Evolutionary conservation across 2,113 vertebrate genomes (phyloP).

Genomic region (Psittacula cyanocephala): DNA sequence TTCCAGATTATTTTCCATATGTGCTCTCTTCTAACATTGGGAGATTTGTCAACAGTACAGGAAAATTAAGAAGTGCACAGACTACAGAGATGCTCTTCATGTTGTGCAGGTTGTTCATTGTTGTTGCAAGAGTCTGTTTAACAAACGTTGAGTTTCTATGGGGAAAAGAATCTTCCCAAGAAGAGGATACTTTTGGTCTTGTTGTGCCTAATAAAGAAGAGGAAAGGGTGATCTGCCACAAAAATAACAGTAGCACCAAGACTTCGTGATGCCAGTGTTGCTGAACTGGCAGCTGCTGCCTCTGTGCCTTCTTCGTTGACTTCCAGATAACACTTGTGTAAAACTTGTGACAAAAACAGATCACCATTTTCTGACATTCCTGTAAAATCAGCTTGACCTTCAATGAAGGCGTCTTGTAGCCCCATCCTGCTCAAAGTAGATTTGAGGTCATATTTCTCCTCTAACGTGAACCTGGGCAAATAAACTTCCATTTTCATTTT

Average conservation of each 20-base stretch:
- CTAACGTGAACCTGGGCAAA: slow-evolving; percentile 83
- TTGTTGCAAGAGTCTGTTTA: not conserved
- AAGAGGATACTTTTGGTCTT: slow-evolving; percentile 79
- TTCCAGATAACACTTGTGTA: slow-evolving; percentile 75
- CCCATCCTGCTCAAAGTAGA: slow-evolving; percentile 77
- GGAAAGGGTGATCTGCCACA: slow-evolving; percentile 88
- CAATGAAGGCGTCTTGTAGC: slow-evolving; percentile 73
- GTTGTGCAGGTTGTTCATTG: not conserved
- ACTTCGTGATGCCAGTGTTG: slow-evolving; percentile 74
- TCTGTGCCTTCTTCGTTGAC: slow-evolving; percentile 79
- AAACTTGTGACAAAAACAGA: slow-evolving; percentile 73
- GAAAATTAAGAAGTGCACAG: not conserved
- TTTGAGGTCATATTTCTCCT: slow-evolving; percentile 80
- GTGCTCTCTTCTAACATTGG: not conserved
- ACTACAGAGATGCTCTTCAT: not conserved
- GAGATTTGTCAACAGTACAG: not conserved
- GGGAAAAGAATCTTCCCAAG: slow-evolving; percentile 80
- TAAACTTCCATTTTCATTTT: slow-evolving; percentile 69
- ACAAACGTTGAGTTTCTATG: slow-evolving; percentile 31
- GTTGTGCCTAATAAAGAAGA: slow-evolving; percentile 88
- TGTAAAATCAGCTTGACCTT: slow-evolving; percentile 70
- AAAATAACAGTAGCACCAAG: slow-evolving; percentile 66
- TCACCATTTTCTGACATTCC: slow-evolving; percentile 67
- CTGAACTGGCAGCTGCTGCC: slow-evolving; percentile 72
- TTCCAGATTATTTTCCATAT: not conserved